Evolutionary conservation across 2,797 vertebrate genomes (phyloP).

Genomic region (Cossypha heuglini): DNA sequence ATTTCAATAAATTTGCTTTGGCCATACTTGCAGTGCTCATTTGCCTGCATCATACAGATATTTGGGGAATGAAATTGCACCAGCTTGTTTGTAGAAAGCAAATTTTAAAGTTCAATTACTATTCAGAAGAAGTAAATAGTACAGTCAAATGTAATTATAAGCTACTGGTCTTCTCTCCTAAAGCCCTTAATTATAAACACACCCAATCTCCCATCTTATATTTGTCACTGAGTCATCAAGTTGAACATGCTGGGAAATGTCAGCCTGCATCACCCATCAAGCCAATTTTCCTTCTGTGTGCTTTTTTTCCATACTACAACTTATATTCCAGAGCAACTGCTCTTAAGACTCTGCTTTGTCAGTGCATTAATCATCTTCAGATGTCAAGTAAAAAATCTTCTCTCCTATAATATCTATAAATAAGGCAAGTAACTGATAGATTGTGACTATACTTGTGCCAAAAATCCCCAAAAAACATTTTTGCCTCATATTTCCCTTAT

Average conservation of each 20-base stretch:
- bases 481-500: background rate
- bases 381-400: background rate
- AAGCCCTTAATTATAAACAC: background rate
- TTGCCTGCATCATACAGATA: background rate
- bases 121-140: background rate
- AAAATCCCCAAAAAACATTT: background rate
- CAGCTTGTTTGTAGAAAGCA: background rate
- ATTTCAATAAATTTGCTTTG: background rate
- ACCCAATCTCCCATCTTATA: background rate
- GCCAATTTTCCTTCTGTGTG: background rate
- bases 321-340: background rate
- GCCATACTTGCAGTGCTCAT: fast-evolving
- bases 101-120: background rate
- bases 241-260: background rate
- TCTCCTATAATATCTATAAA: background rate
- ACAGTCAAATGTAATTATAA: background rate
- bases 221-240: background rate
- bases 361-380: background rate
- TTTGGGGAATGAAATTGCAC: background rate
- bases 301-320: background rate
- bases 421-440: background rate
- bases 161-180: background rate
- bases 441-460: background rate
- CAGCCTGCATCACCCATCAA: background rate
- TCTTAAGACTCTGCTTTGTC: background rate